Percentiles rank a stretch among this genome's conserved stretches.
Conservation (phyloP, 1,140 invertebrate genomes). For the Phymastichus coffea region DNA sequence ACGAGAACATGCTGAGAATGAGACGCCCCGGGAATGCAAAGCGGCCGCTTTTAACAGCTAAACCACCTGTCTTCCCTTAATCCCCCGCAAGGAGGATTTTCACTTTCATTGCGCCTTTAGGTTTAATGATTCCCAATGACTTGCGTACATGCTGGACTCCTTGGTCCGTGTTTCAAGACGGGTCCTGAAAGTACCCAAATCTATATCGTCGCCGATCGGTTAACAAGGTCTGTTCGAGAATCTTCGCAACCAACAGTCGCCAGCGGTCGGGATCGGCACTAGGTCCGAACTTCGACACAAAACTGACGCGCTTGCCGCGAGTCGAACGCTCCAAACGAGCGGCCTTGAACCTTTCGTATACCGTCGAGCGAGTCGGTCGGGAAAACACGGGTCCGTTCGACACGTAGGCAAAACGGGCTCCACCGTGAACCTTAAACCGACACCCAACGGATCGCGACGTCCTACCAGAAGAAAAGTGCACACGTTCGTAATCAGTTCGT, state of each 20-base stretch:
- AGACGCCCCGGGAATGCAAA: conserved; percentile 57
- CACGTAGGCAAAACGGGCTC: conserved; percentile 1
- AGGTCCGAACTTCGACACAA: conserved; percentile 33
- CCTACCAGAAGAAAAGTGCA: conserved; percentile 57
- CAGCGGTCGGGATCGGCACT: conserved; percentile 40
- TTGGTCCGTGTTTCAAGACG: conserved; percentile 95
- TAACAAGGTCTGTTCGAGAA: conserved; percentile 51
- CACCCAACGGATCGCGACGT: conserved; percentile 56
- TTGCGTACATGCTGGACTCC: conserved; percentile 84
- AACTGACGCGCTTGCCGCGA: conserved; percentile 37
- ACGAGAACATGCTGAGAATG: too few species aligned
- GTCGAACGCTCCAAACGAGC: conserved; percentile 38
- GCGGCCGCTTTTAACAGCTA: conserved; percentile 46
- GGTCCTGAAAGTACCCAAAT: conserved; percentile 69
- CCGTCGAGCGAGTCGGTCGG: conserved; percentile 35
- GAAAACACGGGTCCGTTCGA: conserved; percentile 14
- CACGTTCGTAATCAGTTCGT: conserved; percentile 45
- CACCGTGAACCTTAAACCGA: conserved; percentile 44
- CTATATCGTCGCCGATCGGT: conserved; percentile 59
- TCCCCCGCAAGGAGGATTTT: conserved; percentile 49
- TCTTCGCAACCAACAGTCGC: conserved; percentile 49
- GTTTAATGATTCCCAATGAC: conserved; percentile 67
- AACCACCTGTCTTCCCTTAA: conserved; percentile 52
- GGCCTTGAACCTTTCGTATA: conserved; percentile 34
- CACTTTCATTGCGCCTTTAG: conserved; percentile 70